These are phyloP conservation scores for Serripes groenlandicus DNA, from an alignment of 2,888 invertebrate genomes.

Conservation along the genomic window DNA sequence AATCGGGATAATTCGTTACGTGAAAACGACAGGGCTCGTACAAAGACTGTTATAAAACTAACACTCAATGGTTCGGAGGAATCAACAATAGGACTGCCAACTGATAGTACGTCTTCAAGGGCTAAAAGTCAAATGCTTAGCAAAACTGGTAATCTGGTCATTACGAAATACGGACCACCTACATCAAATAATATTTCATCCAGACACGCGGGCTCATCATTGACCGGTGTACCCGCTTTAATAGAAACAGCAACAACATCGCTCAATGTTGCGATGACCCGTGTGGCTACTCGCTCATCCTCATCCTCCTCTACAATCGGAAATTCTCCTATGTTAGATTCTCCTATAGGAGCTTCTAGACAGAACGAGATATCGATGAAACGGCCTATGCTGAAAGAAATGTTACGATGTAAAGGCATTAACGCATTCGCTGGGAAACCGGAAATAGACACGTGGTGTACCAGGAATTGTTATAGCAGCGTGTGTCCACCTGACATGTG, in stretches of 20 bases:
- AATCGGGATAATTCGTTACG: background rate
- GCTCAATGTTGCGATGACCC: too few species aligned
- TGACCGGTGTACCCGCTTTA: too few species aligned
- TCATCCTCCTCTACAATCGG: background rate
- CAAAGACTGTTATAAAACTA: slow-evolving; percentile 17
- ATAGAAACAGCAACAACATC: too few species aligned
- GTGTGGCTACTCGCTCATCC: background rate
- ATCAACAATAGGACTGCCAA: background rate
- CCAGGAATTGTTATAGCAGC: slow-evolving; percentile 28
- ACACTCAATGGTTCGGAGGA: slow-evolving; percentile 18
- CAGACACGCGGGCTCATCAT: too few species aligned
- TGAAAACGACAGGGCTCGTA: background rate
- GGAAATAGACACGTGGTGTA: slow-evolving; percentile 36
- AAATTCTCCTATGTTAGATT: background rate
- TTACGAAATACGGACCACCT: background rate
- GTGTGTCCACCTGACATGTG: slow-evolving; percentile 42
- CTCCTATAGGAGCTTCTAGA: background rate
- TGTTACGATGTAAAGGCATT: slow-evolving; percentile 28
- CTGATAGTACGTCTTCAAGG: background rate
- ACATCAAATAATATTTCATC: background rate
- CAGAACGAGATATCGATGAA: too few species aligned
- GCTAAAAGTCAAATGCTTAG: background rate
- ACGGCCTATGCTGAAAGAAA: background rate
- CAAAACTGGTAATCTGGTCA: background rate
- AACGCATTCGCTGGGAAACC: slow-evolving; percentile 33